Evolutionary conservation across 2,888 invertebrate genomes (phyloP), one percentile per base, ranked within the genome.

Genomic region (Drosophila formosana): DNA sequence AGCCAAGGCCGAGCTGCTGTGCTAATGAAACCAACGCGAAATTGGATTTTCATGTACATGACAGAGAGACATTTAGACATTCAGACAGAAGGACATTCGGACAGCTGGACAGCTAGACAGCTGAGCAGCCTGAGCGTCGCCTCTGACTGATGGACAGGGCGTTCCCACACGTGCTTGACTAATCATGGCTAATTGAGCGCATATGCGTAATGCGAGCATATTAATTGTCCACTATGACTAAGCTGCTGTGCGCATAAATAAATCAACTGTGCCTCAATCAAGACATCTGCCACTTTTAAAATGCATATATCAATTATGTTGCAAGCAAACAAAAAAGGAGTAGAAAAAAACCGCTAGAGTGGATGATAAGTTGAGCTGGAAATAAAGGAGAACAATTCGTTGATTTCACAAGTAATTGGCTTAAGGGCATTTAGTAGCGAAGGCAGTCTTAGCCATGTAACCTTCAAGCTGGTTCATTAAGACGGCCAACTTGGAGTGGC

Each of bases 41-140:
- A 84, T 84, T 84, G 83, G 89, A 84, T 87, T 84, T 89, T 87
- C 85, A 78, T 84, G 83, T 78, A 87, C 75, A 84, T 69, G 75
- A 70, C 82, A 76, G 80, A 69, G n/a, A 50, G 41, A 30, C 37
- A 61, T 39, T n/a, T 28, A 8, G 26, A 45, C 53, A 60, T 25
- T 18, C 34, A 43, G 66, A 80, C 49, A 41, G 18, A n/a, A n/a
- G n/a, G 26, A 45, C 53, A 60, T 25, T 18, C 34, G 46, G 66
- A 80, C 49, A 41, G 18, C 9, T 23, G 34, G 57, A 18, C 30
- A 11, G 30, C 41, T 47, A 53, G 45, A 25, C 49, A 46, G 53
- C 37, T 53, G 32, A 62, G 25, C 50, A 62, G 66, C 32, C 66
- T 58, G 55, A 45, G 67, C 41, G 76, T 64, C 68, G 74, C 58